phyloP scores from a whole-genome alignment of 2,113 vertebrate species.

The Antechinus stuartii region DNA sequence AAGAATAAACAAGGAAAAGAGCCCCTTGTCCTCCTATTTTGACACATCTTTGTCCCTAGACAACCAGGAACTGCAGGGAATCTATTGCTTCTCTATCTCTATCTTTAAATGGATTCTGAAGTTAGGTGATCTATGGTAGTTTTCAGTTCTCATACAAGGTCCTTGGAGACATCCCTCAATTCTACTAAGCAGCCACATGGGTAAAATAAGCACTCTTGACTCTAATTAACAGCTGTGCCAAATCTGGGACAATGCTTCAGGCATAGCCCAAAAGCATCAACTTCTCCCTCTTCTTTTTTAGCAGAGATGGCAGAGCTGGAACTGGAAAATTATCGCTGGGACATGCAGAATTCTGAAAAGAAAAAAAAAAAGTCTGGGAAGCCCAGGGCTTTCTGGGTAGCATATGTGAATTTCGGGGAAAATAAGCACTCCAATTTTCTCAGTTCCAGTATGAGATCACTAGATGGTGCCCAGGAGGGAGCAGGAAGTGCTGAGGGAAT shows the following conservation, averaged over 20 bases:
- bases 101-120: slow-evolving; percentile 68
- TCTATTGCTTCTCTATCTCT: slow-evolving; percentile 60
- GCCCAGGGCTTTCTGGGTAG: slow-evolving; percentile 28
- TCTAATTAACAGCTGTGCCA: slow-evolving; percentile 82
- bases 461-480: slow-evolving; percentile 15
- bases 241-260: slow-evolving; percentile 80
- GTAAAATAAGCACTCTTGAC: slow-evolving; percentile 79
- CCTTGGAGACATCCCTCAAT: slow-evolving; percentile 75
- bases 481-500: slow-evolving; percentile 16
- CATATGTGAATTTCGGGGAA: slow-evolving; percentile 44
- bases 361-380: slow-evolving; percentile 35
- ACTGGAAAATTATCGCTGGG: slow-evolving; percentile 49
- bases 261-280: slow-evolving; percentile 74
- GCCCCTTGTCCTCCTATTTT: slow-evolving; percentile 72
- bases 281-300: slow-evolving; percentile 65
- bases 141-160: slow-evolving; percentile 77
- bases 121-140: slow-evolving; percentile 76
- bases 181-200: slow-evolving; percentile 80
- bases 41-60: slow-evolving; percentile 61
- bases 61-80: slow-evolving; percentile 70
- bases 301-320: slow-evolving; percentile 45
- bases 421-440: slow-evolving; percentile 35
- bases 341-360: slow-evolving; percentile 38
- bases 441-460: slow-evolving; percentile 5
- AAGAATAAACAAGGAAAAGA: slow-evolving; percentile 74